Evolutionary conservation across 2,797 vertebrate genomes (phyloP), one percentile per base, ranked within the genome.

Genomic region (Malacoraja senta): DNA sequence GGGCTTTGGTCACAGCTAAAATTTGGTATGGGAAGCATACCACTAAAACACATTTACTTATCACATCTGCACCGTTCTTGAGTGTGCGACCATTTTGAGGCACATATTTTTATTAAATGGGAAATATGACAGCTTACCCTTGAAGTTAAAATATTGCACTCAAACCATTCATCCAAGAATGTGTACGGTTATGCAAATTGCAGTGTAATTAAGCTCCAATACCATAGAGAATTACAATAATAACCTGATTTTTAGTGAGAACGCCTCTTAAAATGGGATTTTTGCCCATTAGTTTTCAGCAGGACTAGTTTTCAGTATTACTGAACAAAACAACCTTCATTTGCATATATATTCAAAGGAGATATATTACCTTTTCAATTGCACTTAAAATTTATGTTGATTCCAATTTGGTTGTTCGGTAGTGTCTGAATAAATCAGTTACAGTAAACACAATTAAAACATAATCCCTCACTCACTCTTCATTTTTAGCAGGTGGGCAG

Each of bases 341-440:
- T 92, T 92, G 53, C 38, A 92, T 92, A 58, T 92, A 92, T 72
- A 76, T 76, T 92, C 71, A 92, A 76, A 76, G 90, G 35, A 76
- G 71, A 92, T 58, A n/a, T 53, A 58, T 15, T 74, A 38, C 90
- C 8, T 68, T 65, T 88, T 68, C 19, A 17, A 92, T 91, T 74
- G 71, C 35, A 91, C 72, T 44, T 91, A 91, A 53, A 53, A 91
- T 91, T 91, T 74, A 74, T 12, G 63, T 63, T 65, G n/a, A 65
- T 88, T 88, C 84, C 61, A 53, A 74, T 29, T 74, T 74, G 71
- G 38, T 58, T 91, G 71, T 8, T 26, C 4, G 38, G 35, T 21
- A 53, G 35, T 26, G 24, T 88, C 63, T 35, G 61, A 65, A 86
- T 83, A 58, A 83, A 83, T 61, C 81, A 83, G 81, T 12, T 19